Percentiles rank a stretch among this genome's conserved stretches.
Conservation (phyloP, 2,888 invertebrate species). For the Cyclophora punctaria region DNA sequence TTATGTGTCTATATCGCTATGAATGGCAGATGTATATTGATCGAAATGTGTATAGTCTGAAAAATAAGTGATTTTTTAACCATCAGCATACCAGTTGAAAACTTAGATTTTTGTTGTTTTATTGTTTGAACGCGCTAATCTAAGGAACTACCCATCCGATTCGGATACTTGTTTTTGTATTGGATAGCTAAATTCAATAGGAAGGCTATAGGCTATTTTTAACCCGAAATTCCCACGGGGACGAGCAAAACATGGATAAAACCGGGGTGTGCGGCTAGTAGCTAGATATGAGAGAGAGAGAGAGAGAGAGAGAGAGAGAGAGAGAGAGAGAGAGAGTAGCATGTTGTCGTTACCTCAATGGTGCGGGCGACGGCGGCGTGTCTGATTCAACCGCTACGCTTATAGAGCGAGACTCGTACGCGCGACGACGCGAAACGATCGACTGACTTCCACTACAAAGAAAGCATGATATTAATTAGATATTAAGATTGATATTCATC, state of each 20-base stretch:
- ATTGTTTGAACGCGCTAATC: neutral
- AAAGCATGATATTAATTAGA: too few relatives aligned
- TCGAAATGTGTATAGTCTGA: too few relatives aligned
- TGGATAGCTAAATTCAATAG: too few relatives aligned
- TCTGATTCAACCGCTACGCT: constrained; percentile 77
- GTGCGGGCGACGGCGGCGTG: constrained; percentile 83
- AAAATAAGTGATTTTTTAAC: too few relatives aligned
- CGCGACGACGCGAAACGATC: constrained; percentile 85
- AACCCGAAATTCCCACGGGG: too few relatives aligned
- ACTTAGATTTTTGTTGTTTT: too few relatives aligned
- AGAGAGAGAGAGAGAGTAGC: neutral
- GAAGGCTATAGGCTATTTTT: too few relatives aligned
- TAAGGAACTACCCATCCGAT: too few relatives aligned
- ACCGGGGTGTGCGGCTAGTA: neutral
- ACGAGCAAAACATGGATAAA: neutral
- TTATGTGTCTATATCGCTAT: neutral
- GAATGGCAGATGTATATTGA: too few relatives aligned
- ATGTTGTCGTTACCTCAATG: constrained; percentile 64
- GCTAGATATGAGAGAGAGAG: neutral
- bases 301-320: neutral
- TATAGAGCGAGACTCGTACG: constrained; percentile 85
- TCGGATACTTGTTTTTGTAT: too few relatives aligned
- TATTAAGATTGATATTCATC: too few relatives aligned
- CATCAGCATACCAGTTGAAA: too few relatives aligned
- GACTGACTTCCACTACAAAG: constrained; percentile 71